Percentiles rank a stretch among this genome's conserved stretches.
Conservation (phyloP, 2,797 vertebrate genomes). For the Anas capensis region DNA sequence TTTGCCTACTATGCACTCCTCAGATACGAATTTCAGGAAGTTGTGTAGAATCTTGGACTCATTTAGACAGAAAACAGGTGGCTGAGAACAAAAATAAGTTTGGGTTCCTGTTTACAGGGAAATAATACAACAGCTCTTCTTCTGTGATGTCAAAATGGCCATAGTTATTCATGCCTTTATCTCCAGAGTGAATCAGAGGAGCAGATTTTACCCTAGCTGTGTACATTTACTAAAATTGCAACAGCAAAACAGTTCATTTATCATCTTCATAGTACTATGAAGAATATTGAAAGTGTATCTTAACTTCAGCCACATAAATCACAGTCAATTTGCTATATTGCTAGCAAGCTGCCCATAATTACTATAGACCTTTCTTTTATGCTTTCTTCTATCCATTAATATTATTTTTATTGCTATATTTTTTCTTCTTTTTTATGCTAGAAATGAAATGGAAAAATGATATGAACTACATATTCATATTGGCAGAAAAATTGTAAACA, state of each 20-base stretch:
- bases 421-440: not conserved
- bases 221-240: not conserved
- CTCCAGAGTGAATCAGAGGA: not conserved
- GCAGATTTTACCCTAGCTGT: not conserved
- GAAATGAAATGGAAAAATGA: not conserved
- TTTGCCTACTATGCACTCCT: not conserved
- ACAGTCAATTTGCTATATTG: not conserved
- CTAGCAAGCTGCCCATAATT: not conserved
- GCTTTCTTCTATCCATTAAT: not conserved
- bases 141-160: not conserved
- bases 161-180: not conserved
- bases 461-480: not conserved
- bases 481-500: conserved; percentile 18
- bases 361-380: not conserved
- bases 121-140: not conserved
- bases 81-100: not conserved
- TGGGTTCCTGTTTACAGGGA: not conserved
- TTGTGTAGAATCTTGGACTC: not conserved
- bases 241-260: not conserved
- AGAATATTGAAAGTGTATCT: not conserved
- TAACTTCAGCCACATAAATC: not conserved
- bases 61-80: not conserved
- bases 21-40: not conserved
- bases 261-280: not conserved
- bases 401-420: not conserved